Base-by-base conservation (phyloP, 2,113 vertebrate species). In the Strigops habroptila region DNA sequence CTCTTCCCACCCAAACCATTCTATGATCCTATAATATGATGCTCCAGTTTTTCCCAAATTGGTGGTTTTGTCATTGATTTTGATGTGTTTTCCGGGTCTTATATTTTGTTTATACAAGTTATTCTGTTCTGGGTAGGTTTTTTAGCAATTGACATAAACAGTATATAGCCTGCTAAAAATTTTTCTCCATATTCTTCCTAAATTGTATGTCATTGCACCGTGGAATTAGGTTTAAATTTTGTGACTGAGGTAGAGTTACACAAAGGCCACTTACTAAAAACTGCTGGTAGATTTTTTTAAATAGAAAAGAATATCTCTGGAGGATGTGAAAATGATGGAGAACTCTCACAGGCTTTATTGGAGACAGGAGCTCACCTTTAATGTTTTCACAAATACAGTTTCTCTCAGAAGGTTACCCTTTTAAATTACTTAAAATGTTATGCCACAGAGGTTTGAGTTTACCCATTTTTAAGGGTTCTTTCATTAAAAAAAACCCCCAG, bases 71-170 rank as follows among this genome's bases (percentile, higher is more conserved):
- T 59, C 6, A 62, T 55, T 77, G 18, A 57, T 74, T 86, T 77
- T 1, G 0, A 0, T 55, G 48, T 2, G 7, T 51, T 84, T 74
- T 60, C 30, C 3, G 14, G 10, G 53, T 57, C 10, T 55, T 48
- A 53, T 11, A 27, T 8, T 67, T 48, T 27, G 7, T 67, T 74
- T 49, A 27, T 33, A 25, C 22, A 59, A 67, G 7, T 74, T 28
- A 35, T 23, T 53, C 10, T 24, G 7, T 44, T 82, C 59, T 74
- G 46, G 15, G 7, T 73, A 60, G 14, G 6, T 15, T 10, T 41
- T 46, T 74, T 53, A 65, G 24, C 17, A 67, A 49, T 39, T 87
- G 12, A 68, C 27, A 11, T 39, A 39, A 39, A 27, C 6, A 31
- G 15, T 35, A 11, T 43, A n/a, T 60, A 59, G 24, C 12, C 57